Evolutionary conservation across 2,888 invertebrate genomes (phyloP).

Genomic region (Dynastes maya): DNA sequence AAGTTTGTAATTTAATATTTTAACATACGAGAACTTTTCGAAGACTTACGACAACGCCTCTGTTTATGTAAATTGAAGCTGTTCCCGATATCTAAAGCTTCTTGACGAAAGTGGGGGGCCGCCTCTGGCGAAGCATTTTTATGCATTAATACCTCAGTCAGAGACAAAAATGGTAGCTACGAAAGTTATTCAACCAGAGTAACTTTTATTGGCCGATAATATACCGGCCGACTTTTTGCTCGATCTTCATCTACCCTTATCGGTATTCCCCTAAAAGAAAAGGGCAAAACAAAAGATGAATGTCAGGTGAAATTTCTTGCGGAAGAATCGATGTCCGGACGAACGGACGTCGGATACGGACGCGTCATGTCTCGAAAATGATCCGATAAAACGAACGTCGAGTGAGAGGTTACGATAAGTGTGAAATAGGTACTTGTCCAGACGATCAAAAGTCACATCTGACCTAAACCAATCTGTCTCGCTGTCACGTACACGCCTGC

Average conservation of each 20-base stretch:
- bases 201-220: conserved; percentile 43
- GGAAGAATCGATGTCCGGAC: conserved; percentile 37
- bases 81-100: not conserved
- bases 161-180: conserved; percentile 21
- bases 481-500: conserved; percentile 50
- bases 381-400: conserved; percentile 46
- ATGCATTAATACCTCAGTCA: conserved; percentile 4
- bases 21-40: conserved; percentile 13
- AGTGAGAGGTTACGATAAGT: conserved; percentile 42
- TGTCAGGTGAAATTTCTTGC: conserved; percentile 41
- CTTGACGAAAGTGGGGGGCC: not conserved
- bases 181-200: conserved; percentile 33
- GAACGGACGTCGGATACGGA: conserved; percentile 21
- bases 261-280: not conserved
- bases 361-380: conserved; percentile 49
- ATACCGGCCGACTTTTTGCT: conserved; percentile 20
- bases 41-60: not conserved
- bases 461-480: conserved; percentile 53
- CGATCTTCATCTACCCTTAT: not conserved
- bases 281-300: conserved; percentile 30
- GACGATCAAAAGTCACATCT: conserved; percentile 48
- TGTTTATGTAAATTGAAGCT: conserved; percentile 42
- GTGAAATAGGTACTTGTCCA: conserved; percentile 47
- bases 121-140: not conserved
- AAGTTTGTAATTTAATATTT: conserved; percentile 20